Evolutionary conservation across 2,888 invertebrate species (phyloP).

Genomic region (Apotomis turbidana): DNA sequence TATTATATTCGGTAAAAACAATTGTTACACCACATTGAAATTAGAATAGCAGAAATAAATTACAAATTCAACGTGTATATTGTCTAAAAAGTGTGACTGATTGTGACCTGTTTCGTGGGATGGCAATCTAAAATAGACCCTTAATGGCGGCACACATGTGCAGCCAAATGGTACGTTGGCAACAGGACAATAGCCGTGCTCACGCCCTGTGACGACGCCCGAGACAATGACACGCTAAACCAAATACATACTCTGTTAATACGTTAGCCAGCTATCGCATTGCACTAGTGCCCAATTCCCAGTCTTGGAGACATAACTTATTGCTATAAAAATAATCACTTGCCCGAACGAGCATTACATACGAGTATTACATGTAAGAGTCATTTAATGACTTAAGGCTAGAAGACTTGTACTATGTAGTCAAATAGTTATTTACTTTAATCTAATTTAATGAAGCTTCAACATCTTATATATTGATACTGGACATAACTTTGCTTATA

Average conservation of each 20-base stretch:
- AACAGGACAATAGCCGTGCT: conserved; percentile 63
- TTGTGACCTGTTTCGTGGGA: conserved; percentile 30
- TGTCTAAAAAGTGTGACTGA: conserved; percentile 1
- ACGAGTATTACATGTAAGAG: conserved; percentile 43
- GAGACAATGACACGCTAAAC: conserved; percentile 64
- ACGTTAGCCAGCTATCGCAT: conserved; percentile 48
- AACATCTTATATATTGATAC: conserved; percentile 54
- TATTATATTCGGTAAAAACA: conserved; percentile 13
- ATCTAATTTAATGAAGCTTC: conserved; percentile 51
- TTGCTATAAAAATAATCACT: conserved; percentile 52
- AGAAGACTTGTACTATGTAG: conserved; percentile 74
- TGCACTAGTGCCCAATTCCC: conserved; percentile 57
- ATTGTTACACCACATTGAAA: conserved; percentile 31
- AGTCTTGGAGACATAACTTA: conserved; percentile 61
- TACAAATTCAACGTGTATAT: conserved; percentile 39
- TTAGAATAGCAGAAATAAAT: conserved; percentile 43
- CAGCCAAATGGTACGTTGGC: conserved; percentile 73
- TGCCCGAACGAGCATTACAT: conserved; percentile 29
- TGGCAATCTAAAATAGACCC: conserved; percentile 47
- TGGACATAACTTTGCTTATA: conserved; percentile 56
- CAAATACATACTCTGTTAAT: conserved; percentile 51
- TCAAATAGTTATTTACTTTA: conserved; percentile 49
- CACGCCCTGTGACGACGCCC: conserved; percentile 60
- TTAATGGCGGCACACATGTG: conserved; percentile 66
- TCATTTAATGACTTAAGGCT: conserved; percentile 73